These are phyloP conservation scores for Drosophila algonquin DNA, from an alignment of 2,888 invertebrate species.

Conservation along the genomic window DNA sequence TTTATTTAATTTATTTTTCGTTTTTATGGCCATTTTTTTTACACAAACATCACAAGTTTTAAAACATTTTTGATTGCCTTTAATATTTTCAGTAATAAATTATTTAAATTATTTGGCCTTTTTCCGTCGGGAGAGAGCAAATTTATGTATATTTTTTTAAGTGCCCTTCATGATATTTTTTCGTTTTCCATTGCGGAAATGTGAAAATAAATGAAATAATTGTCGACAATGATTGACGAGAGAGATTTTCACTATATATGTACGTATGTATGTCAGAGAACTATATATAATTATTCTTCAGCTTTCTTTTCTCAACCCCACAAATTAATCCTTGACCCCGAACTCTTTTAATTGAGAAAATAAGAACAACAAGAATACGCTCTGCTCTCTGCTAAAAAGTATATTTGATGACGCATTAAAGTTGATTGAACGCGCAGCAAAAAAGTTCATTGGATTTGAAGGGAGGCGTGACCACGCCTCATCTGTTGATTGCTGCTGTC, in stretches of 20 bases:
- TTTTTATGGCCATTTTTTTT: conserved; percentile 7
- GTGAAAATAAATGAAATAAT: conserved; percentile 63
- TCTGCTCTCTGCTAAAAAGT: not conserved
- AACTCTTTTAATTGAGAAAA: conserved; percentile 69
- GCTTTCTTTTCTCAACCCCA: conserved; percentile 28
- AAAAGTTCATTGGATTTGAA: conserved; percentile 15
- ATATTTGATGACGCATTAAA: conserved; percentile 55
- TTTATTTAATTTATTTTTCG: not conserved
- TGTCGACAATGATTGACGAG: conserved; percentile 11
- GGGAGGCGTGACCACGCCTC: conserved; percentile 19
- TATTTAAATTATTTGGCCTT: conserved; percentile 30
- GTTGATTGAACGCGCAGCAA: conserved; percentile 32
- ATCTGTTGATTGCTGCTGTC: conserved; percentile 49
- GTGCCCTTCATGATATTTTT: conserved; percentile 19
- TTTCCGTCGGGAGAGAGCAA: conserved; percentile 1
- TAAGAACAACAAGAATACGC: conserved; percentile 19
- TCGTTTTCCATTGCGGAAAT: conserved; percentile 47
- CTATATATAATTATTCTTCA: not conserved
- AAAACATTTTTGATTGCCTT: conserved; percentile 1
- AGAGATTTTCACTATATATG: conserved; percentile 1
- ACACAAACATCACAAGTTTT: not conserved
- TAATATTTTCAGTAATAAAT: conserved; percentile 14
- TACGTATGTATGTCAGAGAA: conserved; percentile 21
- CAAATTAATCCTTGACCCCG: conserved; percentile 80
- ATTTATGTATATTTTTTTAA: conserved; percentile 57